Base-by-base conservation (phyloP, 92 coral and sea anemone genomes). In the Phenganax subtilis region DNA sequence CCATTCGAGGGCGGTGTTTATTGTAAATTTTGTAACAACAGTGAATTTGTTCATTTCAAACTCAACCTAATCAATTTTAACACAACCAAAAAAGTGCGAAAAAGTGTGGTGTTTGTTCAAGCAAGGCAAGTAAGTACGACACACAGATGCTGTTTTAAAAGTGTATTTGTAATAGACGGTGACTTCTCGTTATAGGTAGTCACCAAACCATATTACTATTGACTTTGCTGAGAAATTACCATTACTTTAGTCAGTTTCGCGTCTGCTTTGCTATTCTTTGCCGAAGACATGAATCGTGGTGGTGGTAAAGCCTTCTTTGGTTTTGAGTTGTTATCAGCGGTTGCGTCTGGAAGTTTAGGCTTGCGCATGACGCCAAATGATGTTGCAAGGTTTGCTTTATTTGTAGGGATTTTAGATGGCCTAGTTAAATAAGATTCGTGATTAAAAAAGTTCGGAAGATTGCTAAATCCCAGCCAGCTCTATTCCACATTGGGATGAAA, bases 261-360 rank as follows among this genome's bases (percentile, higher is more conserved):
- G 3, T 84, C 86, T 25, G 86, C 37, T 55, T 62, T 73, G 29
- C 89, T 84, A 16, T 85, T 73, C 25, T 87, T 91, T 17, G 68
- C 80, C 55, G 63, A 30, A 14, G 58, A 29, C 14, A 54, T 79
- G 16, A 64, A 76, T 3, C 85, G 81, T 11, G 89, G 77, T 28
- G 85, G 89, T 16, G 89, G 92, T 29, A 91, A 83, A 31, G 93
- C 97, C 59, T 91, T 93, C 75, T 91, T 82, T n/a, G 98, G 98
- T 55, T 93, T 92, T 0, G 87, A 84, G 71, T 88, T 83, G 29
- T 87, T 87, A 28, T 93, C 91, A 67, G 51, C 81, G 82, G 57
- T n/a, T 14, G 30, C 37, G 8, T 64, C 82, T 62, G 61, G 72
- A 51, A 53, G 20, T 53, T 78, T 78, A 8, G 82, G 51, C 14